Conservation (phyloP, 2,797 vertebrate genomes). For the Onychomys arenicola region DNA sequence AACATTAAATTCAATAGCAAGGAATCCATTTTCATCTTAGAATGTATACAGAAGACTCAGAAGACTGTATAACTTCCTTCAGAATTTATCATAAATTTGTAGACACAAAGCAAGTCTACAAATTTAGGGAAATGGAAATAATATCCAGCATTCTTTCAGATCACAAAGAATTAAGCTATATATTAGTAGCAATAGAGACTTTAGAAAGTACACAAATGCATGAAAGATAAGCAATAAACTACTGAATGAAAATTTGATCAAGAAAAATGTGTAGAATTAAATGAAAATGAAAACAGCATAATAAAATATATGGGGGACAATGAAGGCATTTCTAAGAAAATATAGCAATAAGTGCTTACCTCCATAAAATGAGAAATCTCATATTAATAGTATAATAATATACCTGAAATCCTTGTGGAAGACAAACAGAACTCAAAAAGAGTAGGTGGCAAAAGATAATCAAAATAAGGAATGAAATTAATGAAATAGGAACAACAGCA, state of each 20-base stretch:
- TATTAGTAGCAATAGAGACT: neutral
- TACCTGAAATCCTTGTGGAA: neutral
- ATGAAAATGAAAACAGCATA: neutral
- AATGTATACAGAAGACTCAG: too few species aligned
- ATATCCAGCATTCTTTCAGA: neutral
- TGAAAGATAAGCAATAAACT: neutral
- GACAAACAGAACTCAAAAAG: neutral
- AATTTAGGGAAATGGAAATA: neutral
- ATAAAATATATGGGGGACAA: neutral
- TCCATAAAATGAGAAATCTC: neutral
- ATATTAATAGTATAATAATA: neutral
- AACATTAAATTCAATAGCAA: neutral
- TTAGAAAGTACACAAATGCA: neutral
- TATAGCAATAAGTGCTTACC: neutral
- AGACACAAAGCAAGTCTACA: neutral
- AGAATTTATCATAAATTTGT: neutral
- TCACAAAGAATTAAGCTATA: neutral
- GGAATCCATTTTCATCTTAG: neutral
- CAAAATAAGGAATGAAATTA: neutral
- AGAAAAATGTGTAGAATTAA: neutral
- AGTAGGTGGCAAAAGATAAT: neutral
- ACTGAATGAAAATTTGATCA: neutral
- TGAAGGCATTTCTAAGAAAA: neutral
- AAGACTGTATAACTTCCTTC: neutral
- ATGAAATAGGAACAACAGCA: neutral